Conservation (phyloP, 2,113 vertebrate species). For the Melanerpes formicivorus region DNA sequence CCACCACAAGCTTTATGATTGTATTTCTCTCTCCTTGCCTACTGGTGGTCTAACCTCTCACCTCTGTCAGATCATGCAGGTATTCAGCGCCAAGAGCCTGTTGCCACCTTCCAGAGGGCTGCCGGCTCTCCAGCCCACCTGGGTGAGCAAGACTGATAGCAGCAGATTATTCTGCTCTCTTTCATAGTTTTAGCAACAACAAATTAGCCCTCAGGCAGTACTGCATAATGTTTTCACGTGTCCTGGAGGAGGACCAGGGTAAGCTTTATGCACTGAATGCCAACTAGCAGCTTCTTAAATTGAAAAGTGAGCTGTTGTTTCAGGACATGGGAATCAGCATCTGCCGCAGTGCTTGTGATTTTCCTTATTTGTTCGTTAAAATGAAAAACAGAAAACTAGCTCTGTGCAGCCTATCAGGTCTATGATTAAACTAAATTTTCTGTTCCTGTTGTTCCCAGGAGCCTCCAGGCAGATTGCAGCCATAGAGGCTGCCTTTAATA, state of each 20-base stretch:
- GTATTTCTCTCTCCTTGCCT: rapidly evolving
- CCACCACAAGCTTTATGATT: rapidly evolving
- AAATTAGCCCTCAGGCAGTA: not conserved
- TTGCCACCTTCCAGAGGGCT: slow-evolving; percentile 72
- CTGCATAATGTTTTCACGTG: not conserved
- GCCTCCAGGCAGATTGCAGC: not conserved
- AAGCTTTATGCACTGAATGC: not conserved
- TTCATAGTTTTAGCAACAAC: not conserved
- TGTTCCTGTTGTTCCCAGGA: not conserved
- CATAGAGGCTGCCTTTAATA: not conserved
- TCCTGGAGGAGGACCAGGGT: not conserved
- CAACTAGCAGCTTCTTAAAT: not conserved
- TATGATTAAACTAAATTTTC: rapidly evolving
- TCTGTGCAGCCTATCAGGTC: not conserved
- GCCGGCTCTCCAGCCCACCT: slow-evolving; percentile 65
- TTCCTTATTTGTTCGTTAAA: slow-evolving; percentile 9
- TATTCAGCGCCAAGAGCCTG: slow-evolving; percentile 72
- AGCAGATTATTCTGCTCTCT: not conserved
- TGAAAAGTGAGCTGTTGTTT: not conserved
- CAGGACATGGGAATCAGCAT: not conserved
- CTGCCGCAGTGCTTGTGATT: not conserved
- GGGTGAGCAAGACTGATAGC: slow-evolving; percentile 63
- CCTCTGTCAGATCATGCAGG: slow-evolving; percentile 42
- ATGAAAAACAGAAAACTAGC: not conserved
- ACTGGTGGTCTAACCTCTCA: not conserved